These are phyloP conservation scores for Alosa sapidissima DNA, from an alignment of 2,797 vertebrate species.

Conservation along the genomic window DNA sequence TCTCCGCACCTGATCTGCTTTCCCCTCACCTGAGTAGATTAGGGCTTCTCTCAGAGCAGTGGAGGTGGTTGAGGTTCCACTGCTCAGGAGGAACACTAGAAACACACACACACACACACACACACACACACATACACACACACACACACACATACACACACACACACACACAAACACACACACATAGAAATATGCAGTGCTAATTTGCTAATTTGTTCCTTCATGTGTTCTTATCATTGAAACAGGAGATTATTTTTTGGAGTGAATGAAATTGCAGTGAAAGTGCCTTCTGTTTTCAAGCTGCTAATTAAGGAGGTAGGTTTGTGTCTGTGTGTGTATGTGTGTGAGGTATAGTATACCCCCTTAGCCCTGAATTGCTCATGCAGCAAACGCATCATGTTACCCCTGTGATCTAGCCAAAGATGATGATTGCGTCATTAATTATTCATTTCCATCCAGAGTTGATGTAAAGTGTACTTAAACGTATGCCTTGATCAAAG, in stretches of 20 bases:
- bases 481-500: neutral
- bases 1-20: neutral
- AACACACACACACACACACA: no score
- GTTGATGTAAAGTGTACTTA: neutral
- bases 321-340: neutral
- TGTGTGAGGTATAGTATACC: neutral
- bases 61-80: neutral
- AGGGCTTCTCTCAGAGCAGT: neutral
- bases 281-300: constrained; percentile 99
- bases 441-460: neutral
- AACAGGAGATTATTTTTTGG: constrained; percentile 93
- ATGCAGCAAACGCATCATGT: neutral
- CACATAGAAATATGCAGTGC: no score
- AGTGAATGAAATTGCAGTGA: constrained; percentile 96
- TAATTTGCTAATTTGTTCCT: constrained; percentile 6
- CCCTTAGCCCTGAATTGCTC: neutral
- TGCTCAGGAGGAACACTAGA: neutral
- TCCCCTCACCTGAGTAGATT: neutral
- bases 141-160: no score
- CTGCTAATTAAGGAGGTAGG: constrained; percentile 98
- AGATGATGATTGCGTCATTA: neutral
- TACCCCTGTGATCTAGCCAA: neutral
- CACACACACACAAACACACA: no score
- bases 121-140: no score
- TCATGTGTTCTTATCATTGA: constrained; percentile 45